Evolutionary conservation across 2,888 invertebrate genomes (phyloP), one percentile per base, ranked within the genome.

Genomic region (Sesia apiformis): DNA sequence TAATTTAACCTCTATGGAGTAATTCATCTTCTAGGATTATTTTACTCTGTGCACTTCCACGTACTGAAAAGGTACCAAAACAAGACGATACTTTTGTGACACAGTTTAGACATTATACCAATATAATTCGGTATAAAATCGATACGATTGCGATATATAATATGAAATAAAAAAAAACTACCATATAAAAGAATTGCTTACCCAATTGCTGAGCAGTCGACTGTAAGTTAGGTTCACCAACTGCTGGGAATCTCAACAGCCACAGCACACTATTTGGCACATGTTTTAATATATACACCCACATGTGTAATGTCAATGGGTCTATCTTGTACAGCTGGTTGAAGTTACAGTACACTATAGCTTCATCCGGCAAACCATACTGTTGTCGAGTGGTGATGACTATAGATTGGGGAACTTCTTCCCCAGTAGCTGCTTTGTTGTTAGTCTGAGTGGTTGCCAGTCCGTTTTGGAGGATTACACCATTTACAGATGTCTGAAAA

Each of bases 251-350:
- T 56, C 98, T 90, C 62, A 99, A 81, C 62, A 99, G 86, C 99
- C 99, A 99, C 53, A 99, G 81, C 7, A 99, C 97, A 41, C 97
- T 93, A 75, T 98, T 98, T 0, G 98, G 98, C 59, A 99, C 99
- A 66, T 95, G 93, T 78, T 97, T 97, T 68, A 99, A 81, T 66
- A 99, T 98, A 84, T 96, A 92, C 52, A 93, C 96, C 99, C 99
- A 99, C 94, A 97, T 97, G 67, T 97, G 96, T 55, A 99, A 89
- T 0, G 99, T 99, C 58, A 94, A 86, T 0, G 99, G 99, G 85
- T 99, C 99, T 62, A 99, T 98, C 91, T 99, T 99, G 87, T 99
- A 99, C 57, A 99, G 91, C 76, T 99, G 99, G 90, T 99, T 99
- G 87, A 99, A 99, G 85, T 99, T 99, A 79, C 99, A 99, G 79